These are phyloP conservation scores for Odocoileus virginianus DNA, from an alignment of 2,113 vertebrate species.

Conservation along the genomic window DNA sequence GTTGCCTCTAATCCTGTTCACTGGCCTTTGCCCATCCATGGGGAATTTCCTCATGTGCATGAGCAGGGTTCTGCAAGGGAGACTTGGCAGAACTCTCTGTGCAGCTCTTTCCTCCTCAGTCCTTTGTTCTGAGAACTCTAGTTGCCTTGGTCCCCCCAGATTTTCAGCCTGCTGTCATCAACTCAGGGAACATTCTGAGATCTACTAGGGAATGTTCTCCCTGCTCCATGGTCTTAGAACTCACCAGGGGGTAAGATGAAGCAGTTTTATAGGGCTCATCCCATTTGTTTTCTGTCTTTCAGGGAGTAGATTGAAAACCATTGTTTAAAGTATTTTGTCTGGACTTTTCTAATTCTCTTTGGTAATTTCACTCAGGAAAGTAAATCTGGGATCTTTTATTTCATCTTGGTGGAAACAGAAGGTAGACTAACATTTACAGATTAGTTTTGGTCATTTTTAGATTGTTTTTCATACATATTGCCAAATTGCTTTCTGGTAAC, in stretches of 20 bases:
- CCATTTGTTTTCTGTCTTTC: neutral
- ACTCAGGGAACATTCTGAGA: neutral
- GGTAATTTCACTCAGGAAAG: neutral
- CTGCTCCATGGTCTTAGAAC: neutral
- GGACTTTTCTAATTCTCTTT: neutral
- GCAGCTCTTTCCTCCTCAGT: neutral
- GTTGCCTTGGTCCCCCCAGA: neutral
- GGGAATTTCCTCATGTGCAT: rapidly evolving
- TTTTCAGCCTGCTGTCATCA: neutral
- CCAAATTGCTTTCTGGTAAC: neutral
- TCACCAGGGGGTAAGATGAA: neutral
- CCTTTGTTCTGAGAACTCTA: neutral
- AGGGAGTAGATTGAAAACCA: neutral
- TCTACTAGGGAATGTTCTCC: neutral
- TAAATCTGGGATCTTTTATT: neutral
- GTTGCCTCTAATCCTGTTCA: neutral
- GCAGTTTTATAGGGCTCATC: neutral
- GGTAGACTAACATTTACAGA: neutral
- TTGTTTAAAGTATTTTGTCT: neutral
- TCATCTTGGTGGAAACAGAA: neutral
- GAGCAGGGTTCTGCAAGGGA: neutral
- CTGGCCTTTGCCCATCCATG: neutral
- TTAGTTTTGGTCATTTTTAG: neutral
- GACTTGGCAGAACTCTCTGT: neutral
- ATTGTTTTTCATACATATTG: neutral